phyloP scores from a whole-genome alignment of 2,888 invertebrate species.

The Cremastobaeus sp. region DNA sequence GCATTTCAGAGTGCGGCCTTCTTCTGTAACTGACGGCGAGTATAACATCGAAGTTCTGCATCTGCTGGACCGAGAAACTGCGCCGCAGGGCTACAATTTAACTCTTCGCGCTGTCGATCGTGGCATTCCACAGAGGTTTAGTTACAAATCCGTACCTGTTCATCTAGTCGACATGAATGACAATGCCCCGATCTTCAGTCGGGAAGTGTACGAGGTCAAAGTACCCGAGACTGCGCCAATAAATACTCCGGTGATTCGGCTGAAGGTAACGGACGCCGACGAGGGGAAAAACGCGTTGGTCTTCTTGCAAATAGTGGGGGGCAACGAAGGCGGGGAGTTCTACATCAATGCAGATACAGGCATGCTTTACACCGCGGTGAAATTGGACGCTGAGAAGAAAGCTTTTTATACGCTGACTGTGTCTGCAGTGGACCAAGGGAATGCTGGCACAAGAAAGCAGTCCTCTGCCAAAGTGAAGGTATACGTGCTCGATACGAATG shows the following conservation, averaged over 20 bases:
- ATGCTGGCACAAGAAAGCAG: conserved; percentile 89
- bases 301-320: conserved; percentile 92
- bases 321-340: conserved; percentile 94
- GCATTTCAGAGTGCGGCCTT: conserved; percentile 87
- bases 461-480: conserved; percentile 95
- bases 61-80: conserved; percentile 87
- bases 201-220: conserved; percentile 91
- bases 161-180: conserved; percentile 89
- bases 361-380: conserved; percentile 90
- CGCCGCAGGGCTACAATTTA: conserved; percentile 91
- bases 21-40: conserved; percentile 80
- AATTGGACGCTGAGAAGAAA: conserved; percentile 90
- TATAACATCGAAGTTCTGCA: conserved; percentile 89
- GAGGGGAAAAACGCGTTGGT: conserved; percentile 91
- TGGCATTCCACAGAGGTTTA: conserved; percentile 87
- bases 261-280: conserved; percentile 92
- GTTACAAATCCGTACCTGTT: conserved; percentile 90
- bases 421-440: conserved; percentile 92
- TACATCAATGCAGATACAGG: conserved; percentile 92
- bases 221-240: conserved; percentile 93
- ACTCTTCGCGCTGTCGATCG: conserved; percentile 91
- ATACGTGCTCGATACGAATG: conserved; percentile 93
- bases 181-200: conserved; percentile 91
- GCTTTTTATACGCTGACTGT: conserved; percentile 92
- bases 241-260: conserved; percentile 91